Percentiles rank a stretch among this genome's conserved stretches.
Conservation (phyloP, 2,888 invertebrate genomes). For the Synanthedon vespiformis region DNA sequence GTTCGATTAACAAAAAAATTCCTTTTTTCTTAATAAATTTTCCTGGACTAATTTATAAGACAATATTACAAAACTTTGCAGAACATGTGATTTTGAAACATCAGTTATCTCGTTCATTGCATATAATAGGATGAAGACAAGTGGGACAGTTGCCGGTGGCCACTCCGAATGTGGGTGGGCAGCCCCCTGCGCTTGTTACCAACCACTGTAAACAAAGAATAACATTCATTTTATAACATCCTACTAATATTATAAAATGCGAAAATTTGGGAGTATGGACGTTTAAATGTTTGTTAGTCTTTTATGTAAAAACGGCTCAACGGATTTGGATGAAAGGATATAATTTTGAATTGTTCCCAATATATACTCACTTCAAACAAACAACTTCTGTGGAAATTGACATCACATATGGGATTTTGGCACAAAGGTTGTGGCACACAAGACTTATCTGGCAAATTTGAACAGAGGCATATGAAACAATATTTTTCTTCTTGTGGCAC, state of each 20-base stretch:
- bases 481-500: too few relatives aligned
- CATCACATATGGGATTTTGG: slow-evolving; percentile 40
- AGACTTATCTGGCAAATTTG: slow-evolving; percentile 26
- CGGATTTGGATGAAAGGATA: too few relatives aligned
- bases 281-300: too few relatives aligned
- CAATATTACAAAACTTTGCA: background rate
- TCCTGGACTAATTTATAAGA: background rate
- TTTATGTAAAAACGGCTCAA: too few relatives aligned
- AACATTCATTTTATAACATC: too few relatives aligned
- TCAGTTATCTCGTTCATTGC: slow-evolving; percentile 35
- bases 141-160: slow-evolving; percentile 49
- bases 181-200: slow-evolving; percentile 40
- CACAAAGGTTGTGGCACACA: slow-evolving; percentile 53
- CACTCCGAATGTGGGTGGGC: slow-evolving; percentile 48
- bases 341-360: too few relatives aligned
- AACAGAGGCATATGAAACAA: slow-evolving; percentile 50
- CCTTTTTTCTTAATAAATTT: too few relatives aligned
- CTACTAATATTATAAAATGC: too few relatives aligned
- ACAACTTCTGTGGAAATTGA: slow-evolving; percentile 46
- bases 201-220: slow-evolving; percentile 40
- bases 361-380: slow-evolving; percentile 35
- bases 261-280: too few relatives aligned
- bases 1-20: too few relatives aligned
- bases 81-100: background rate
- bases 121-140: slow-evolving; percentile 42